phyloP scores from a whole-genome alignment of 2,888 invertebrate genomes.

The Pristionchus exspectatus region DNA sequence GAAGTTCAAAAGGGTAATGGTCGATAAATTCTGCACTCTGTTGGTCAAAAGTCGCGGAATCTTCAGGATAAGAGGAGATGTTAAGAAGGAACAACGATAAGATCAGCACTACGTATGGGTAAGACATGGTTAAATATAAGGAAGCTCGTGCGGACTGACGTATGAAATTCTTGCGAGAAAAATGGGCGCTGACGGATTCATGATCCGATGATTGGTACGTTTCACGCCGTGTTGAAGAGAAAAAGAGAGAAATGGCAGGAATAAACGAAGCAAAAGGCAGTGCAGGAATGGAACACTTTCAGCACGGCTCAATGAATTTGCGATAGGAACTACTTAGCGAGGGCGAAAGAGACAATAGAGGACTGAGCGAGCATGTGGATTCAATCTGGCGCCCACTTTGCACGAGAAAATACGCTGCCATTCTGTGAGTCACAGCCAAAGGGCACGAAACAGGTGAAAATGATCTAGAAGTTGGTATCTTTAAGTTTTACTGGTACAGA shows the following conservation, averaged over 20 bases:
- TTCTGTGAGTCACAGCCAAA: too few species aligned
- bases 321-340: background rate
- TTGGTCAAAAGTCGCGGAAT: too few species aligned
- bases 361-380: background rate
- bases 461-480: too few species aligned
- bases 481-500: too few species aligned
- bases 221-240: background rate
- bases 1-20: too few species aligned
- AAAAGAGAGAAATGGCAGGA: background rate
- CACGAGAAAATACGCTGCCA: too few species aligned
- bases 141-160: background rate
- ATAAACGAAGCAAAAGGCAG: background rate
- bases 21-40: too few species aligned
- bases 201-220: slow-evolving; percentile 9
- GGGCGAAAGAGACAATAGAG: background rate
- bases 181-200: background rate
- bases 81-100: too few species aligned
- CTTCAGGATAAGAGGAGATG: too few species aligned
- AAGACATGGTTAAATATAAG: too few species aligned
- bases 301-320: background rate
- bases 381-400: background rate
- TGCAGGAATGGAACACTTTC: slow-evolving; percentile 4
- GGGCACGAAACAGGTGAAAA: too few species aligned
- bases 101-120: too few species aligned
- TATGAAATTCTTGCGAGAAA: background rate